Conservation (phyloP, 2,113 vertebrate genomes). For the Typhlomys cinereus region DNA sequence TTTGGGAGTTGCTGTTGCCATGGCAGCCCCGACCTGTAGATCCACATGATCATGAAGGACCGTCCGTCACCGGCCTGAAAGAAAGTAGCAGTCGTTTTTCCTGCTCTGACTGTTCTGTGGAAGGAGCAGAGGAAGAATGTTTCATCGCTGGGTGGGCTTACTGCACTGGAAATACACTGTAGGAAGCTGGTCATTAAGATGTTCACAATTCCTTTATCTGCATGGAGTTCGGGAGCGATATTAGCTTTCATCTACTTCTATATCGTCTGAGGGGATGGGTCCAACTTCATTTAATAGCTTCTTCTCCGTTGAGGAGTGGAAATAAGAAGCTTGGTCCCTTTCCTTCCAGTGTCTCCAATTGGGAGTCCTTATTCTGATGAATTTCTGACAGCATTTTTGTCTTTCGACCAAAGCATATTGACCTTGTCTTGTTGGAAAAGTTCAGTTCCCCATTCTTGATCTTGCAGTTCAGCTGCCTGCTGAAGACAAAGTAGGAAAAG, state of each 20-base stretch:
- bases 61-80: slow-evolving; percentile 99
- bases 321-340: slow-evolving; percentile 99
- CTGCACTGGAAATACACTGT: slow-evolving; percentile 98
- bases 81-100: slow-evolving; percentile 97
- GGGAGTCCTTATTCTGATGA: slow-evolving; percentile 99
- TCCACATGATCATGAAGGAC: slow-evolving; percentile 98
- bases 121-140: slow-evolving; percentile 91
- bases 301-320: slow-evolving; percentile 98
- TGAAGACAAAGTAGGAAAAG: slow-evolving; percentile 99
- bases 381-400: too few relatives aligned
- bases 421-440: slow-evolving; percentile 98
- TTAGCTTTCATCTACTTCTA: slow-evolving; percentile 99
- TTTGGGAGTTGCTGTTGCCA: slow-evolving; percentile 95
- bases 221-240: slow-evolving; percentile 98
- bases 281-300: slow-evolving; percentile 96
- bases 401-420: slow-evolving; percentile 95
- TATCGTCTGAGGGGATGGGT: slow-evolving; percentile 98
- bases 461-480: slow-evolving; percentile 96
- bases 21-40: slow-evolving; percentile 98
- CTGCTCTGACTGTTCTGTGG: slow-evolving; percentile 96
- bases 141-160: slow-evolving; percentile 89
- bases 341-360: slow-evolving; percentile 99
- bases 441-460: slow-evolving; percentile 97
- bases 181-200: slow-evolving; percentile 99
- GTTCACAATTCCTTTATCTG: slow-evolving; percentile 99